Base-by-base conservation (phyloP, 2,888 invertebrate genomes). In the Pristionchus arcanus region DNA sequence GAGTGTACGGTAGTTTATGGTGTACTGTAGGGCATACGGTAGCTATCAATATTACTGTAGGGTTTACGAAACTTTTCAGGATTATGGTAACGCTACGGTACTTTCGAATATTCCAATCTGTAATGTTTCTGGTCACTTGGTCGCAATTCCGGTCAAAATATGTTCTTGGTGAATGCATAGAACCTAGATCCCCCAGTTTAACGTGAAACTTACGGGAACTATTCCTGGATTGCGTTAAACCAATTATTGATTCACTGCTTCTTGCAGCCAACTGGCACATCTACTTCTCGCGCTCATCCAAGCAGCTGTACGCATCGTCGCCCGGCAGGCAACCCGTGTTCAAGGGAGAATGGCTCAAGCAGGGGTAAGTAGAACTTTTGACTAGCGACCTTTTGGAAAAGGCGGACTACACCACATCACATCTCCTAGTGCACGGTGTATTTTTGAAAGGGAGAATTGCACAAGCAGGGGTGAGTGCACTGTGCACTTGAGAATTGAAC, bases 341-440 rank as follows among this genome's bases (percentile, higher is more conserved):
- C 87, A 34, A 68, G 68, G 28, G 42, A 37, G 87, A 87, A 15
- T 87, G 87, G 87, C 68, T 3, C 19, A 87, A 66, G 42, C 66
- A 87, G 37, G 49, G 31, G 87, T 87, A 28, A 87, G 68, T n/a
- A 16, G 11, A 49, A 7, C 0, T 7, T 49, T 49, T 49, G 42
- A 49, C 9, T 49, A 49, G 42, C 42, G 42, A 49, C 42, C 42
- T 49, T 49, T 49, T 49, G 42, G 42, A 49, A 49, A 49, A 13
- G 42, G 42, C 42, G 42, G 42, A 49, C 42, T 49, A 13, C 42
- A 49, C 42, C 42, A 49, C 42, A 49, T 13, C 42, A 3, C 42
- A 49, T 13, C 42, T 11, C 42, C 11, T 49, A 49, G 9, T 49
- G 42, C n/a, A 13, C 42, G 9, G 3, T 49, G 9, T 49, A 13